A percentile compares a stretch with the other conserved stretches of the same genome.
These are phyloP conservation scores for Aleadryas rufinucha DNA, from an alignment of 2,113 vertebrate species.

Conservation along the genomic window DNA sequence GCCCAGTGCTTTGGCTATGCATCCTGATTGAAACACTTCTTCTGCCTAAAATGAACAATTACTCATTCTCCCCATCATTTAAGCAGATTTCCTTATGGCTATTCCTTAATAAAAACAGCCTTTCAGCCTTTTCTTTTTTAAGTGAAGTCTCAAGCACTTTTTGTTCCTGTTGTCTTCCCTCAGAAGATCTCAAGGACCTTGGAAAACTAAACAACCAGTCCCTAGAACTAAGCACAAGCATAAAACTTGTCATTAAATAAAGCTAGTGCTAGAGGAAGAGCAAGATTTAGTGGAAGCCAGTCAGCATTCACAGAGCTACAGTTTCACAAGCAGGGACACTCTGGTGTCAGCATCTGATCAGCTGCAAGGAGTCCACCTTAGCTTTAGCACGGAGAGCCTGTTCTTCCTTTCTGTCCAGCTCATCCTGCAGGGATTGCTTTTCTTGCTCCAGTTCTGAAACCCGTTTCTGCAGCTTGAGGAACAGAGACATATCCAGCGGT, in stretches of 20 bases:
- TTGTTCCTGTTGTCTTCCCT: background rate
- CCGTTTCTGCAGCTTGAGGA: slow-evolving; percentile 97
- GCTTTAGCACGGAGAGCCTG: slow-evolving; percentile 89
- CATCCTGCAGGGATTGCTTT: slow-evolving; percentile 91
- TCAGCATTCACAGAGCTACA: background rate
- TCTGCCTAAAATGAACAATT: background rate
- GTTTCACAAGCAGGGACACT: background rate
- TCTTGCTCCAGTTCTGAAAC: slow-evolving; percentile 95
- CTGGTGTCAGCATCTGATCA: background rate
- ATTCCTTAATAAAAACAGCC: background rate
- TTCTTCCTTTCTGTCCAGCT: slow-evolving; percentile 92
- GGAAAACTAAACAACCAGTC: background rate
- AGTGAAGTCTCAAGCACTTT: background rate
- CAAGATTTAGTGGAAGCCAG: background rate
- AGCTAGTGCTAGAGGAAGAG: background rate
- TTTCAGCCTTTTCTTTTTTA: background rate
- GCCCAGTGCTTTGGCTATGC: background rate
- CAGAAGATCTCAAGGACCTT: background rate
- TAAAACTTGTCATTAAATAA: background rate
- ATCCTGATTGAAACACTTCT: background rate
- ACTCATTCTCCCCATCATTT: background rate
- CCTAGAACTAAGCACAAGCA: background rate
- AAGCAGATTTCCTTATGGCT: background rate
- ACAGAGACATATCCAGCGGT: slow-evolving; percentile 90
- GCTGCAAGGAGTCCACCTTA: slow-evolving; percentile 72